Conservation (phyloP, 2,797 vertebrate genomes). For the Poecile montanus region DNA sequence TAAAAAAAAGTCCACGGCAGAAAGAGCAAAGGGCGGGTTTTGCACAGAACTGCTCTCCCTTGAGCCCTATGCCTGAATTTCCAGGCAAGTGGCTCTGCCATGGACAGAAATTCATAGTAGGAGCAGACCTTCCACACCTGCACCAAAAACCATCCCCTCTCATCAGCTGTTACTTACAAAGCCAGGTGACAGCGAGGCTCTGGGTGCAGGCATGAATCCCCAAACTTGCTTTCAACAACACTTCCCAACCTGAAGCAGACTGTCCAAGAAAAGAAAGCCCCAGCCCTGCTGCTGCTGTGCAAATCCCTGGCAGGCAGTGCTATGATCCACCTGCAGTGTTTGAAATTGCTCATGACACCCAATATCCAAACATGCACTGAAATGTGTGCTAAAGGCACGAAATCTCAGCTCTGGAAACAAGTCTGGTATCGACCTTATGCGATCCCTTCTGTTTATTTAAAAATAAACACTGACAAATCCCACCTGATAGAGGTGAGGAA, state of each 20-base stretch:
- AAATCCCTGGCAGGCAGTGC: background rate
- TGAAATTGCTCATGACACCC: background rate
- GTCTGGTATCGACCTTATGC: rapidly evolving
- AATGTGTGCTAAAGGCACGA: background rate
- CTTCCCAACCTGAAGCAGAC: background rate
- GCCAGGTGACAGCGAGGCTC: background rate
- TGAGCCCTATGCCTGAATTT: background rate
- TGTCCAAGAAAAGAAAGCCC: background rate
- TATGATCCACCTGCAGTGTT: background rate
- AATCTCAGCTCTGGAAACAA: background rate
- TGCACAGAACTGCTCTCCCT: background rate
- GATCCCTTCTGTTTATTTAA: background rate
- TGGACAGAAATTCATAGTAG: rapidly evolving
- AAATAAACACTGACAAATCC: background rate
- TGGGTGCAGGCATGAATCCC: rapidly evolving
- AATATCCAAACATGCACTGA: background rate
- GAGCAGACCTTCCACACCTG: background rate
- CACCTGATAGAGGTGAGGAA: background rate
- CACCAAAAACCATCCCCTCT: background rate
- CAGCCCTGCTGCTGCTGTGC: background rate
- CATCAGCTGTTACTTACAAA: rapidly evolving
- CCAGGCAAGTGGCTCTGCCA: rapidly evolving
- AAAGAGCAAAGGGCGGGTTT: background rate
- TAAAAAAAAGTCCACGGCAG: rapidly evolving
- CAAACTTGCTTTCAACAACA: background rate